Conservation (phyloP, 2,797 vertebrate species). For the Notolabrus celidotus region DNA sequence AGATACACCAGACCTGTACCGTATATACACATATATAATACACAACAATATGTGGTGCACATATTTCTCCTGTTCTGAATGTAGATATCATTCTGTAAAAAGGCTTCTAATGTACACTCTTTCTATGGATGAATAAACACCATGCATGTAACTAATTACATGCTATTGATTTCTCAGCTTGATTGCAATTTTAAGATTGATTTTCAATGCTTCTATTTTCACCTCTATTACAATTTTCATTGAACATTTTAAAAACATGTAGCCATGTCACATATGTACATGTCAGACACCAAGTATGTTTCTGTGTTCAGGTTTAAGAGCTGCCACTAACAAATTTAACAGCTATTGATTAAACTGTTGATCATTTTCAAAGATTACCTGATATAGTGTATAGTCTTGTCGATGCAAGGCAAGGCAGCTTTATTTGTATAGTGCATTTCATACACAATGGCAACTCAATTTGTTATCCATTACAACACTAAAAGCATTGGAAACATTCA, state of each 20-base stretch:
- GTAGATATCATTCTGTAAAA: background rate
- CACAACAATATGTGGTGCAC: background rate
- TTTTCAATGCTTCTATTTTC: constrained; percentile 18
- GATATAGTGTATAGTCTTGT: too few species aligned
- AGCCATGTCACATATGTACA: background rate
- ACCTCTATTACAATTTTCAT: background rate
- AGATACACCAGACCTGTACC: background rate
- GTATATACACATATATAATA: background rate
- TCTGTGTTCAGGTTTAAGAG: background rate
- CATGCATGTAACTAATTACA: constrained; percentile 38
- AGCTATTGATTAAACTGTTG: background rate
- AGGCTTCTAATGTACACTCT: background rate
- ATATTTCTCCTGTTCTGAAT: constrained; percentile 21
- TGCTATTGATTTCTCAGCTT: constrained; percentile 26
- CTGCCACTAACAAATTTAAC: too few species aligned
- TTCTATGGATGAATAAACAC: constrained; percentile 4
- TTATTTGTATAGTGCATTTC: too few species aligned
- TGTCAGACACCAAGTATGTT: background rate
- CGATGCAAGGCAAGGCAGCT: too few species aligned
- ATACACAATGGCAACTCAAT: too few species aligned
- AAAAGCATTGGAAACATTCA: too few species aligned
- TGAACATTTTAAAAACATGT: constrained; percentile 3
- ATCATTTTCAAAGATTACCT: background rate
- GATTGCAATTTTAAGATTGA: constrained; percentile 25
- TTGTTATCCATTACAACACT: too few species aligned